Conservation (phyloP, 2,888 invertebrate species). For the Nomada hirtipes region DNA sequence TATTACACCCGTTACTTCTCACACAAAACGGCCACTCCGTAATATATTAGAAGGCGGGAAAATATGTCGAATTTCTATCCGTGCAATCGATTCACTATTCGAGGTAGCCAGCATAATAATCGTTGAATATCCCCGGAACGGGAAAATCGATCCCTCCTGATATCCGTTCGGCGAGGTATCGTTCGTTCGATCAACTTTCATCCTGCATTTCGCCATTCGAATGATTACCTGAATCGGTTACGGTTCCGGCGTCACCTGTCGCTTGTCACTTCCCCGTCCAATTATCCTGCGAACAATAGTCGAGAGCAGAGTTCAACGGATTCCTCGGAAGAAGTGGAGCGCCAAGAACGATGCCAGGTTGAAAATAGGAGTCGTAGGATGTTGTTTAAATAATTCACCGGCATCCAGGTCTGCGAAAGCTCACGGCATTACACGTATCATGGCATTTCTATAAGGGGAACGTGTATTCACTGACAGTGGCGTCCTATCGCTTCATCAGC, state of each 20-base stretch:
- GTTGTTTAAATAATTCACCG: constrained; percentile 70
- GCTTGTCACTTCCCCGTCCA: constrained; percentile 67
- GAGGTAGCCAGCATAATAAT: not conserved
- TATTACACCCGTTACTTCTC: not conserved
- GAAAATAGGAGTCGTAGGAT: constrained; percentile 69
- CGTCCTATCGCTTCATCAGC: not conserved
- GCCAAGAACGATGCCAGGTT: constrained; percentile 51
- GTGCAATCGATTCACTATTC: too few species aligned
- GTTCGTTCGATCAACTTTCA: constrained; percentile 25
- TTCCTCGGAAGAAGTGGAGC: constrained; percentile 60
- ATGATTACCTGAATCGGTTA: constrained; percentile 24
- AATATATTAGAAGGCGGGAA: too few species aligned
- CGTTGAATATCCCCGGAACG: not conserved
- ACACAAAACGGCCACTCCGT: too few species aligned
- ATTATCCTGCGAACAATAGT: constrained; percentile 57
- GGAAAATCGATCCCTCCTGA: constrained; percentile 3
- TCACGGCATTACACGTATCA: constrained; percentile 59
- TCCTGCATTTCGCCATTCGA: constrained; percentile 10
- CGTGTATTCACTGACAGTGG: not conserved
- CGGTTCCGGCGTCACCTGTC: constrained; percentile 60
- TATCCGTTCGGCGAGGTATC: not conserved
- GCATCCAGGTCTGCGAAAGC: constrained; percentile 43
- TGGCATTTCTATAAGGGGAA: constrained; percentile 62
- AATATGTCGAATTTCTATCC: too few species aligned
- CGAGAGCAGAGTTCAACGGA: constrained; percentile 55